These are phyloP conservation scores for Trachelus tabidus DNA, from an alignment of 2,888 invertebrate species.

Conservation along the genomic window DNA sequence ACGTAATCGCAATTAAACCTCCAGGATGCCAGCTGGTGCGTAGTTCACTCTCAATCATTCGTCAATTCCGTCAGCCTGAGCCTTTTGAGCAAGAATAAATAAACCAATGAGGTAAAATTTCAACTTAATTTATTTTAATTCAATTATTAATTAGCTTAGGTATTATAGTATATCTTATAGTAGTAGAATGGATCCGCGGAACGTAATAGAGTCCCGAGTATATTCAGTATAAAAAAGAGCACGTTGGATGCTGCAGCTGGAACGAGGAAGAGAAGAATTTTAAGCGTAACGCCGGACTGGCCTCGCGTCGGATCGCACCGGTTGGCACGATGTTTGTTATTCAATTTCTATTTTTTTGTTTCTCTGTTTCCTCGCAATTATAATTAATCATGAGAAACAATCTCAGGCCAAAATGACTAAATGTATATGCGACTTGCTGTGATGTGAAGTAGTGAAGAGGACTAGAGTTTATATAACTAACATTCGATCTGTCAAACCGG, in stretches of 20 bases:
- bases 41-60: conserved; percentile 9
- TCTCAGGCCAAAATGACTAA: neutral
- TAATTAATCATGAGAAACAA: neutral
- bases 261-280: conserved; percentile 5
- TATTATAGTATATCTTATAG: neutral
- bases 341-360: neutral
- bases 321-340: neutral
- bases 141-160: conserved; percentile 14
- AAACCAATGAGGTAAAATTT: conserved; percentile 27
- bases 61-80: conserved; percentile 37
- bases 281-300: conserved; percentile 4
- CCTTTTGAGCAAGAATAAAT: conserved; percentile 36
- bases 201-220: conserved; percentile 19
- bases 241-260: neutral
- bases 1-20: neutral
- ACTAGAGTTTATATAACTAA: conserved; percentile 19
- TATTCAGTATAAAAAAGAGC: conserved; percentile 20
- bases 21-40: neutral
- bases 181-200: conserved; percentile 21
- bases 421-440: conserved; percentile 9
- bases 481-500: conserved; percentile 8
- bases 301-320: neutral
- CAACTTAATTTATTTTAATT: conserved; percentile 29
- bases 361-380: no score
- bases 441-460: conserved; percentile 18